phyloP scores from a whole-genome alignment of 1,140 invertebrate species.

The Philopotamus ludificatus region DNA sequence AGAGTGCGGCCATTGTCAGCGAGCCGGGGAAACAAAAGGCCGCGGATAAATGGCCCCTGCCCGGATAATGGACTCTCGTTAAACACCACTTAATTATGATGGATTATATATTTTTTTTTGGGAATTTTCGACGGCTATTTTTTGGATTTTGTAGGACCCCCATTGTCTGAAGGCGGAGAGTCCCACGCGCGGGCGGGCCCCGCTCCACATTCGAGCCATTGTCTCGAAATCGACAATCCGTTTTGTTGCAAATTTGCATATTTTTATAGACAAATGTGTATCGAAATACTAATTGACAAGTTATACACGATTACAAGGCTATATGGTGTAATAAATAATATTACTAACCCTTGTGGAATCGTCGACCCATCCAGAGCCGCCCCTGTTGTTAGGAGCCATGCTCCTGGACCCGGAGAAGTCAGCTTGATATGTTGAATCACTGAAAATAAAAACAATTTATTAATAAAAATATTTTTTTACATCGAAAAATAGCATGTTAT shows the following conservation, averaged over 20 bases:
- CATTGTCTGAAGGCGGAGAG: neutral
- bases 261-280: no score
- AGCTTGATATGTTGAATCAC: slow-evolving; percentile 34
- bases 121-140: neutral
- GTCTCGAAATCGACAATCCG: no score
- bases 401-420: slow-evolving; percentile 24
- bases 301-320: no score
- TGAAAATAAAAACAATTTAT: slow-evolving; percentile 27
- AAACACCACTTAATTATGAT: slow-evolving; percentile 37
- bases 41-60: slow-evolving; percentile 27
- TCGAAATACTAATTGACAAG: no score
- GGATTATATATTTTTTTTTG: slow-evolving; percentile 19
- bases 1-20: slow-evolving; percentile 37
- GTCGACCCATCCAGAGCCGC: slow-evolving; percentile 32
- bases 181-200: neutral
- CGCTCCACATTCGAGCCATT: no score
- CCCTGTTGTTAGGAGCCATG: slow-evolving; percentile 38
- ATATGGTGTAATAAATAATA: no score
- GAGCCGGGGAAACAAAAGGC: slow-evolving; percentile 16
- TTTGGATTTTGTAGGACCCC: neutral
- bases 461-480: neutral
- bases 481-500: slow-evolving; percentile 4
- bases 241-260: no score
- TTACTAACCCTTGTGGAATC: slow-evolving; percentile 35
- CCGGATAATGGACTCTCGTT: slow-evolving; percentile 21